Evolutionary conservation across 1,140 invertebrate genomes (phyloP).

Genomic region (Brachionus rotundiformis): DNA sequence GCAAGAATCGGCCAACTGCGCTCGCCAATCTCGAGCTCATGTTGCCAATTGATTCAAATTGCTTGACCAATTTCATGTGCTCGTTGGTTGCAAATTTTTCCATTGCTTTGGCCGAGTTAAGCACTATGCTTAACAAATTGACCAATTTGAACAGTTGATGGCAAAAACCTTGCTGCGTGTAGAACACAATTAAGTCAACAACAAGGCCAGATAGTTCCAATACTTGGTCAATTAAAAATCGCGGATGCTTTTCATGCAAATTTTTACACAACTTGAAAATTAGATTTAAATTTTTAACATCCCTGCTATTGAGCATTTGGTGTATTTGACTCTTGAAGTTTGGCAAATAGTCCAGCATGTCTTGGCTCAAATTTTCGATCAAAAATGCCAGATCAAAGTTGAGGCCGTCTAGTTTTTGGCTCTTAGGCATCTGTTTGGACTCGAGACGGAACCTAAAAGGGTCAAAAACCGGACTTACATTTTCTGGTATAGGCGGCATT

Average conservation of each 20-base stretch:
- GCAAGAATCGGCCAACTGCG: background rate
- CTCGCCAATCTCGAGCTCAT: background rate
- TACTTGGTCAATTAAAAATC: background rate
- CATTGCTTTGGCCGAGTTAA: background rate
- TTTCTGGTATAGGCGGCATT: background rate
- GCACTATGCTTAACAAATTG: background rate
- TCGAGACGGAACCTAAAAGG: background rate
- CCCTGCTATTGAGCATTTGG: background rate
- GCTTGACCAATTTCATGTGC: background rate
- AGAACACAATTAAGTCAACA: background rate
- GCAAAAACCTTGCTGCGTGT: background rate
- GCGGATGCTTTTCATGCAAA: background rate
- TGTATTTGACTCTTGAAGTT: background rate
- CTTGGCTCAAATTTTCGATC: background rate
- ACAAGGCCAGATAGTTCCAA: background rate
- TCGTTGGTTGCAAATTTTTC: background rate
- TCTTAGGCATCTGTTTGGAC: background rate
- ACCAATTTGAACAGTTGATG: background rate
- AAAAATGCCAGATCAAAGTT: background rate
- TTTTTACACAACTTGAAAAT: constrained; percentile 10
- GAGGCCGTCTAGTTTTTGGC: background rate
- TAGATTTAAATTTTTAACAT: background rate
- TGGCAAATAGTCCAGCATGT: background rate
- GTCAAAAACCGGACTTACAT: background rate
- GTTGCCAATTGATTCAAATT: background rate